A percentile compares a stretch with the other conserved stretches of the same genome.
Conservation (phyloP, 2,888 invertebrate genomes). For the Agrotis segetum region DNA sequence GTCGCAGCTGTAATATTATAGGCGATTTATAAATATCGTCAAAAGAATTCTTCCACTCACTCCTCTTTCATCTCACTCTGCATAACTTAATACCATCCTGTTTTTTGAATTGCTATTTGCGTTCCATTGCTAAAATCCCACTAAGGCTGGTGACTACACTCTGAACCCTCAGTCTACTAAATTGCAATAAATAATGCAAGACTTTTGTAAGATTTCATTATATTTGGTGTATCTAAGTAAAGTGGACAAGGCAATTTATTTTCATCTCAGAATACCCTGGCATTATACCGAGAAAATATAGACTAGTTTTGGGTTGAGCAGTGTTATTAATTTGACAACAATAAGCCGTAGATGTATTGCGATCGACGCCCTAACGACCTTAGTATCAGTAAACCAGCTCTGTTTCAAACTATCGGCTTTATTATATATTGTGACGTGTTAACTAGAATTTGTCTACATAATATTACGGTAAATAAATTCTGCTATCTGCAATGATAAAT, state of each 20-base stretch:
- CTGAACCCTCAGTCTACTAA: too few relatives aligned
- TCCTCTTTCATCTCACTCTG: too few relatives aligned
- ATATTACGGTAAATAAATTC: conserved; percentile 32
- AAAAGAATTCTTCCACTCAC: too few relatives aligned
- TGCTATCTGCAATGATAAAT: conserved; percentile 44
- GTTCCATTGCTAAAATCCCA: too few relatives aligned
- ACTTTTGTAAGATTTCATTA: background rate
- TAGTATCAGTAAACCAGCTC: background rate
- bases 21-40: too few relatives aligned
- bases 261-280: conserved; percentile 1
- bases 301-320: background rate
- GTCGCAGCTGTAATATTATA: too few relatives aligned
- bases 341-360: conserved; percentile 4
- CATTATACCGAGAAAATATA: conserved; percentile 1
- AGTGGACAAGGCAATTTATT: conserved; percentile 4
- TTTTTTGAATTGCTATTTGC: too few relatives aligned
- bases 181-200: background rate
- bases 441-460: conserved; percentile 3
- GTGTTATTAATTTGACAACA: conserved; percentile 11
- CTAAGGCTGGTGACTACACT: background rate
- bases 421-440: background rate
- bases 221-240: background rate
- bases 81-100: too few relatives aligned
- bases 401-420: background rate
- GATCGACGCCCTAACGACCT: background rate